A percentile compares a stretch with the other conserved stretches of the same genome.
These are phyloP conservation scores for Drosophila parvula DNA, from an alignment of 1,140 invertebrate genomes.

Conservation along the genomic window DNA sequence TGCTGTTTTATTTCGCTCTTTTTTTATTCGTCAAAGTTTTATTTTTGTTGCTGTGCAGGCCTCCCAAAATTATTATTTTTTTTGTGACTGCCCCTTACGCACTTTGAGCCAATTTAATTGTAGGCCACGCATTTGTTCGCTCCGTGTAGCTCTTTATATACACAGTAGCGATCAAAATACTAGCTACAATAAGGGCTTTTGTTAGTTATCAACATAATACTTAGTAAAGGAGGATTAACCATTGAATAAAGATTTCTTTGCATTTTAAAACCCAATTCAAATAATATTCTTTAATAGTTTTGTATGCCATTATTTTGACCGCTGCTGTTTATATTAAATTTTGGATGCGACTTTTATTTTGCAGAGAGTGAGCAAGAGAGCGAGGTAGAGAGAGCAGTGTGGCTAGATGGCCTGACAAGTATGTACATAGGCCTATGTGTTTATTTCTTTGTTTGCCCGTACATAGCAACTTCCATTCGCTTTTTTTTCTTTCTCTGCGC, in stretches of 20 bases:
- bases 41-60: conserved; percentile 77
- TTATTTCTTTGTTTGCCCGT: conserved; percentile 15
- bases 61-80: conserved; percentile 9
- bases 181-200: neutral
- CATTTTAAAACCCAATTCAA: neutral
- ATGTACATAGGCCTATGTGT: conserved; percentile 43
- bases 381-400: neutral
- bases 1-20: conserved; percentile 40
- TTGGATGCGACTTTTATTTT: conserved; percentile 66
- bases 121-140: conserved; percentile 59
- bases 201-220: neutral
- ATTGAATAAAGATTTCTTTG: neutral
- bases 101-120: conserved; percentile 80
- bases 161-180: neutral
- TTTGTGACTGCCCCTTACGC: conserved; percentile 33
- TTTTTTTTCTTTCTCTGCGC: conserved; percentile 26
- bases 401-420: conserved; percentile 40
- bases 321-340: conserved; percentile 6
- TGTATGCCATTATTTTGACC: neutral
- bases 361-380: conserved; percentile 25
- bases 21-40: conserved; percentile 31
- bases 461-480: conserved; percentile 33
- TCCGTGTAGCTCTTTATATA: neutral
- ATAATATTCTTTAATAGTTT: neutral
- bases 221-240: neutral